Conservation (phyloP, 2,113 vertebrate genomes). For the Prunella fulvescens region DNA sequence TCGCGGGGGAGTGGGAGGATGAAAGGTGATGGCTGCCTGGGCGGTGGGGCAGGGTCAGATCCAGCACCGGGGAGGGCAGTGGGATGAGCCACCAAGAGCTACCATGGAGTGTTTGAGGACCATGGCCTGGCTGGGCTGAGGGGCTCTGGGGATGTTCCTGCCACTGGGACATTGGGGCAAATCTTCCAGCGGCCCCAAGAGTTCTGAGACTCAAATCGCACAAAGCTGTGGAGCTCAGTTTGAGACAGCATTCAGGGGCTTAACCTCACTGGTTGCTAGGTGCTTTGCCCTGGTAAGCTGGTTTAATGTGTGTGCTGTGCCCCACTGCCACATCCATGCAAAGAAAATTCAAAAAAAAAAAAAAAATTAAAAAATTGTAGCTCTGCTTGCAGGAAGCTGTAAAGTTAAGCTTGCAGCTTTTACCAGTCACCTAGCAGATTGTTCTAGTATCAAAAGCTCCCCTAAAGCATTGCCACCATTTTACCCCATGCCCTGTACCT, state of each 20-base stretch:
- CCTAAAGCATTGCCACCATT: not conserved
- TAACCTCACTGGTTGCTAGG: not conserved
- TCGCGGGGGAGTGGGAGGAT: not conserved
- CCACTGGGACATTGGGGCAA: not conserved
- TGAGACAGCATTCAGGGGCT: not conserved
- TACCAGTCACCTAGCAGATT: not conserved
- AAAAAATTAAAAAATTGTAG: not conserved
- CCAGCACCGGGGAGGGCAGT: accelerated
- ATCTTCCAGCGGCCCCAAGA: not conserved
- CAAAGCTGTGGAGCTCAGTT: not conserved
- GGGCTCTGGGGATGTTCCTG: not conserved
- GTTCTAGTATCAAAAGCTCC: not conserved
- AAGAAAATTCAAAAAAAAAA: not conserved
- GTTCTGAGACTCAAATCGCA: not conserved
- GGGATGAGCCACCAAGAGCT: not conserved
- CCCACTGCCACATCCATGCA: not conserved
- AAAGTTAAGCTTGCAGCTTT: not conserved
- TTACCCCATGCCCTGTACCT: not conserved
- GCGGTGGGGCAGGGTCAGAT: not conserved
- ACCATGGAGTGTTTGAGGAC: not conserved
- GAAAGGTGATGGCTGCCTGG: not conserved
- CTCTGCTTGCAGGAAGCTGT: not conserved
- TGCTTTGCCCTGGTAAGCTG: not conserved
- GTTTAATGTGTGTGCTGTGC: not conserved
- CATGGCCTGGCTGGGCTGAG: not conserved